Conservation (phyloP, 2,113 vertebrate genomes). For the Morphnarchus princeps region DNA sequence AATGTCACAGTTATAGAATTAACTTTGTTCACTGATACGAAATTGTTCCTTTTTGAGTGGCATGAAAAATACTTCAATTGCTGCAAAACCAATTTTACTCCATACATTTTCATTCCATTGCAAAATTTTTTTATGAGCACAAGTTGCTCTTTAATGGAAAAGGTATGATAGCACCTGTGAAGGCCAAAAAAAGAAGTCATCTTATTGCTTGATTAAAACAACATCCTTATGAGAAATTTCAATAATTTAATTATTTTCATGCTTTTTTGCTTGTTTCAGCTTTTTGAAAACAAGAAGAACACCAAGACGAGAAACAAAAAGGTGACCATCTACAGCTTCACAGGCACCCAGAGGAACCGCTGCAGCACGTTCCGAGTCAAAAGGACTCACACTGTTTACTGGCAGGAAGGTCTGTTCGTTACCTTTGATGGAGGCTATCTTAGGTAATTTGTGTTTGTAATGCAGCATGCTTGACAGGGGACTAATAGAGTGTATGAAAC, state of each 20-base stretch:
- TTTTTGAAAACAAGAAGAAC: constrained; percentile 85
- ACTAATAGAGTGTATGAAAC: neutral
- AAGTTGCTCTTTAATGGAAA: neutral
- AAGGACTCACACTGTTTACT: constrained; percentile 83
- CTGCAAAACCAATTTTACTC: neutral
- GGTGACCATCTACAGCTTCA: constrained; percentile 89
- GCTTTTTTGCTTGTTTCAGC: constrained; percentile 71
- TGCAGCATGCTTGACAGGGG: constrained; percentile 46
- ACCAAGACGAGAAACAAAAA: constrained; percentile 73
- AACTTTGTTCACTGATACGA: neutral
- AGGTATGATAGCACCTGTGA: neutral
- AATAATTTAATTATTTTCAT: neutral
- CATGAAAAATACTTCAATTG: neutral
- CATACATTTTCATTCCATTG: neutral
- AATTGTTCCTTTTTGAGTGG: neutral
- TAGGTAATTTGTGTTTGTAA: constrained; percentile 77
- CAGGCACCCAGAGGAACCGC: constrained; percentile 85
- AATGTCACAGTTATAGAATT: neutral
- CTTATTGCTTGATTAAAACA: neutral
- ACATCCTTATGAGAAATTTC: neutral
- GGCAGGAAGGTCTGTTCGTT: constrained; percentile 85
- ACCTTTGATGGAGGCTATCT: constrained; percentile 94
- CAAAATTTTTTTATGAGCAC: neutral
- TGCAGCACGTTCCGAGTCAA: constrained; percentile 96
- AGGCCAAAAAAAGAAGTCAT: neutral